Base-by-base conservation (phyloP, 2,888 invertebrate genomes). In the Ptycholaimellus sp. region DNA sequence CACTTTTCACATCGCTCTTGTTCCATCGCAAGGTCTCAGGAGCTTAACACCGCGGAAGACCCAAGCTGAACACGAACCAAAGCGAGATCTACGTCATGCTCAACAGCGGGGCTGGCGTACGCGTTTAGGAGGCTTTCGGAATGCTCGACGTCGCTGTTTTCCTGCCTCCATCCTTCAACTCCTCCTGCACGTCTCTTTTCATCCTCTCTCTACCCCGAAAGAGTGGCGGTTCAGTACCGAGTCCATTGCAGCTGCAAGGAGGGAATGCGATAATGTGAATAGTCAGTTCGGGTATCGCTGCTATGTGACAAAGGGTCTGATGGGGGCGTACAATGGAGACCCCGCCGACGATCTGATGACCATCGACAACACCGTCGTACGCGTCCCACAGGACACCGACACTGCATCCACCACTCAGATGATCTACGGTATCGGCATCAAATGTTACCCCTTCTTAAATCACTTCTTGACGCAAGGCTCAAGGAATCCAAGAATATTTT, bases 81-180 rank as follows among this genome's bases (percentile, higher is more conserved):
- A 47, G 47, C 3, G 47, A 49, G 25, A 18, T 49, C 1, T 41
- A 48, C 18, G 40, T 87, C 35, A 81, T 85, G 79, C 81, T 85
- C 57, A 73, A 81, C 40, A 80, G 80, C 0, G 87, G 87, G 2
- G 79, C 80, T 32, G 87, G 87, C 0, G 71, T 90, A 1, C 82
- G 85, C 59, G 76, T 87, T 0, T 67, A 81, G 1, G 83, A 83
- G 57, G 80, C 79, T 58, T 70, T 72, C 82, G 74, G 71, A 76
- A 45, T 47, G 46, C 38, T 49, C 14, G 49, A 49, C 36, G 48
- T 50, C 11, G 48, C 47, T 45, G 47, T 50, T 11, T 44, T 46
- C 3, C 35, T 50, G 16, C 50, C 50, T 16, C 50, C 50, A 3
- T 43, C 38, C 25, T 49, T 44, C 37, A 50, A 85, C 3, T 77